Evolutionary conservation across 2,888 invertebrate genomes (phyloP), one percentile per base, ranked within the genome.

Genomic region (Noctua fimbriata): DNA sequence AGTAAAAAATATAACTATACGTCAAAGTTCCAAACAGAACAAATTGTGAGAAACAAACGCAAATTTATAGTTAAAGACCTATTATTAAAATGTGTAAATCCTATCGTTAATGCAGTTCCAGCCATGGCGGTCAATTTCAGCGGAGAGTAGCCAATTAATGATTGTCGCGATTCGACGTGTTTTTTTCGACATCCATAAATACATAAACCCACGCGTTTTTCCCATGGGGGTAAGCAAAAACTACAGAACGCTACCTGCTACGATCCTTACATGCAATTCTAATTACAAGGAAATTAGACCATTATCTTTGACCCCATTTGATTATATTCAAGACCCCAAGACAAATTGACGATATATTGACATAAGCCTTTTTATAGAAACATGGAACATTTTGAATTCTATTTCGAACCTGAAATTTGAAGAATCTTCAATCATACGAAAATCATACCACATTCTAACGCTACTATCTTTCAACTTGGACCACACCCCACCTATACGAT

Each of bases 401-500:
- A 52, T 0, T 12, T 18, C 6, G 52, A 5, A 24, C 24, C 55
- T 3, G 4, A n/a, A 58, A 58, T 58, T 58, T 1, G 55, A 60
- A 60, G n/a, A 60, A 60, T 28, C 6, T 28, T 7, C 10, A 60
- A 60, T 60, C n/a, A 58, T 58, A 6, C 18, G 18, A 18, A 6
- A 49, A 2, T 52, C 24, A 24, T 24, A 14, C 28, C 14, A 58
- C 14, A 14, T 28, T 69, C 1, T n/a, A 69, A 60, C 58, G 73
- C 80, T 65, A n/a, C 21, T 2, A 49, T 41, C 58, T 76, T 28
- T 1, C 24, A 63, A 52, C 67, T 79, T 88, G 47, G 4, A 69
- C 73, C 85, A 80, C 41, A 65, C 2, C 4, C 58, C 36, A 69
- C 44, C 82, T 83, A 78, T 84, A 85, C 70, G 52, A 82, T 78